Base-by-base conservation (phyloP, 2,113 vertebrate species). In the Synodontis membranacea region DNA sequence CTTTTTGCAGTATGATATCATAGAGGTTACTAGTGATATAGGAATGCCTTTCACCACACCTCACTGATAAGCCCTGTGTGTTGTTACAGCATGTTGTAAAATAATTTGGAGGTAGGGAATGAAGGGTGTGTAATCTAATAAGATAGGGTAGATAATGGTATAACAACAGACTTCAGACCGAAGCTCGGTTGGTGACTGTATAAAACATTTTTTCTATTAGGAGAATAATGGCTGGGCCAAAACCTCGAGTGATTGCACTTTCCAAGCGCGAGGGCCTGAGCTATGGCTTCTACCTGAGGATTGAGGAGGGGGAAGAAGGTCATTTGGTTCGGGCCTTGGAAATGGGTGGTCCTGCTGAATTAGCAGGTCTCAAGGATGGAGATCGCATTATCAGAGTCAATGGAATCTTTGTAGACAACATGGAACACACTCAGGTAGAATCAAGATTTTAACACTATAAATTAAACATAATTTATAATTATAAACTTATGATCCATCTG, bases 361-460 rank as follows among this genome's bases (percentile, higher is more conserved):
- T 95, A 85, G 96, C 96, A 0, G 98, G 98, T 21, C 93, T 99
- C 82, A 96, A 88, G 92, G 97, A 99, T 1, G 98, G 97, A 68
- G 98, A 99, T 91, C 94, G 97, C 66, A 90, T 99, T 68, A 93
- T 99, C 52, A 91, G 95, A 86, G 96, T 99, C 83, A 97, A 98
- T 0, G 95, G 96, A 0, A 90, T 90, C 52, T 97, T 97, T 68
- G 97, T 97, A 80, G 97, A 99, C 90, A 94, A 89, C 78, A 78
- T 96, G 58, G 91, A 97, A 0, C 98, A 99, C 12, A 58, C 84
- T n/a, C 92, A 96, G 96, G 98, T 99, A 90, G 85, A 28, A 85
- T 79, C n/a, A 1, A 46, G 14, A 28, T 79, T 64, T 44, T 8
- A 46, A 80, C 34, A 66, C 70, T 48, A 78, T 85, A 52, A 86